Conservation (phyloP, 2,113 vertebrate genomes). For the Mustelus asterias region DNA sequence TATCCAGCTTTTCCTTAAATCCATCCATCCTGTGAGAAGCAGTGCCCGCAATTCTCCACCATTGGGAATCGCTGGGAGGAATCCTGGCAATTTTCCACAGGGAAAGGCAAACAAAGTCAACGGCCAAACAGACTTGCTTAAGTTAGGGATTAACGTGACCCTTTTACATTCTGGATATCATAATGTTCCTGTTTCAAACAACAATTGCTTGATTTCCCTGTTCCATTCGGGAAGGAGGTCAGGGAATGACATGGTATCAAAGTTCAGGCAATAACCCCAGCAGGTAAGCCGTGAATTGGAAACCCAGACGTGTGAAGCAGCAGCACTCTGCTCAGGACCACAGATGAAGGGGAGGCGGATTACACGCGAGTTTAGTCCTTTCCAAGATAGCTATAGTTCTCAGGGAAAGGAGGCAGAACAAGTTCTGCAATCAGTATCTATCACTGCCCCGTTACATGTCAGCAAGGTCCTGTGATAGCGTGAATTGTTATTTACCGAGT, state of each 20-base stretch:
- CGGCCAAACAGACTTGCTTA: not conserved
- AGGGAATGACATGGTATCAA: not conserved
- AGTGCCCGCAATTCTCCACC: too few species aligned
- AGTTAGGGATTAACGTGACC: not conserved
- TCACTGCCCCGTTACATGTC: not conserved
- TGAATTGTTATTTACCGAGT: not conserved
- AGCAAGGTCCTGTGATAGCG: not conserved
- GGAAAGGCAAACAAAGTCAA: not conserved
- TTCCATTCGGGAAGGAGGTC: not conserved
- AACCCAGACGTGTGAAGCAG: not conserved
- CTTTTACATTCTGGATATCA: not conserved
- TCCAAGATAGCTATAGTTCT: not conserved
- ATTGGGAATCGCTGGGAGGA: not conserved
- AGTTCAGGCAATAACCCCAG: not conserved
- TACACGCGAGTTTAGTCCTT: not conserved
- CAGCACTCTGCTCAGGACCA: not conserved
- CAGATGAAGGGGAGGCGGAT: not conserved
- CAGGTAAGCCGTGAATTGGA: not conserved
- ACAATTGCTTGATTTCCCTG: not conserved
- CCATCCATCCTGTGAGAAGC: not conserved
- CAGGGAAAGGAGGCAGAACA: not conserved
- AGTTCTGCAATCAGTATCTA: not conserved
- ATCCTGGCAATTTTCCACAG: not conserved
- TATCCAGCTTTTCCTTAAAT: not conserved
- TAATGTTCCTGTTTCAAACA: not conserved